phyloP scores from a whole-genome alignment of 2,888 invertebrate species.

The Dasypogon diadema region DNA sequence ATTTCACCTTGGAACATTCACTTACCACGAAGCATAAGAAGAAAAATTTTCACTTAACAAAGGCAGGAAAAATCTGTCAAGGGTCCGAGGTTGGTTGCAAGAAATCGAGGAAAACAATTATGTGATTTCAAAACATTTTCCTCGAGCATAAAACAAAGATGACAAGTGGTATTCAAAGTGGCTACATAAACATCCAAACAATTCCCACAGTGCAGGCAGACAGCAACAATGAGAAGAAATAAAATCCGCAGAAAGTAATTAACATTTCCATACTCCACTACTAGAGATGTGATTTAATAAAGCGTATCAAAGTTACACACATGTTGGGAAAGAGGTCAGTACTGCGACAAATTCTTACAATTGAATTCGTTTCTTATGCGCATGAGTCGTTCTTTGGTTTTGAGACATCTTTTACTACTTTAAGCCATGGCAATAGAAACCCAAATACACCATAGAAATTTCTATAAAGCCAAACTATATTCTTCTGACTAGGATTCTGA shows the following conservation, averaged over 20 bases:
- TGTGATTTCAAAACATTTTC: slow-evolving; percentile 8
- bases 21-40: not conserved
- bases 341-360: not conserved
- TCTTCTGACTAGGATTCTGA: no score
- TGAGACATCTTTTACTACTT: not conserved
- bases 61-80: not conserved
- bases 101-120: not conserved
- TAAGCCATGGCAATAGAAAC: no score
- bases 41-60: slow-evolving; percentile 3
- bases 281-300: not conserved
- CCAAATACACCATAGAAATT: no score
- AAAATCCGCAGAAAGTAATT: not conserved
- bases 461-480: no score
- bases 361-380: not conserved
- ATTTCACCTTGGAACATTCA: slow-evolving; percentile 13
- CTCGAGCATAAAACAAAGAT: slow-evolving; percentile 4
- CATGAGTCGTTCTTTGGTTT: not conserved
- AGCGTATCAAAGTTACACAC: not conserved
- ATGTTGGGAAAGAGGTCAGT: not conserved
- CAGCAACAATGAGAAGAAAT: not conserved
- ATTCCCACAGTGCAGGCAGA: not conserved
- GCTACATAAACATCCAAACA: not conserved
- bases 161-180: not conserved
- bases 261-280: not conserved
- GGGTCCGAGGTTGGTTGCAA: not conserved